These are phyloP conservation scores for Oncorhynchus tshawytscha DNA, from an alignment of 2,113 vertebrate species.

Conservation along the genomic window DNA sequence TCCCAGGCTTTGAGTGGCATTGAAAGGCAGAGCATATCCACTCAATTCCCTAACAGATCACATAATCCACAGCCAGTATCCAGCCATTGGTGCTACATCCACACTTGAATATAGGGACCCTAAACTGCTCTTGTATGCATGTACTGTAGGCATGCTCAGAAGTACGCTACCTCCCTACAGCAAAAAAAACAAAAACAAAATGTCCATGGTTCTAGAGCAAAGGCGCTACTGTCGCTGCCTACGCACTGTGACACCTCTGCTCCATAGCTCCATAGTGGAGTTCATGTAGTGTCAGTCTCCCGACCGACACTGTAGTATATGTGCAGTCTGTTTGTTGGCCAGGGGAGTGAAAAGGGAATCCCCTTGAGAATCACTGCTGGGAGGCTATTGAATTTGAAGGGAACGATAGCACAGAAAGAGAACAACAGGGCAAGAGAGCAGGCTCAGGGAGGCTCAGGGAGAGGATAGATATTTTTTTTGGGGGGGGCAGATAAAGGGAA, in stretches of 20 bases:
- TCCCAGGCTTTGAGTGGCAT: no score
- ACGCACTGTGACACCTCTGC: conserved; percentile 58
- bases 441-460: conserved; percentile 15
- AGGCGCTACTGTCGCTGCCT: conserved; percentile 31
- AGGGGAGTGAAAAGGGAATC: conserved; percentile 54
- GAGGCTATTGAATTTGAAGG: conserved; percentile 68
- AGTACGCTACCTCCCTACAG: background rate
- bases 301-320: conserved; percentile 51
- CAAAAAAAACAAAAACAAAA: background rate
- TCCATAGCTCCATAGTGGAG: conserved; percentile 54
- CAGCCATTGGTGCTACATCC: no score
- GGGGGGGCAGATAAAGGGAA: background rate
- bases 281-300: conserved; percentile 67
- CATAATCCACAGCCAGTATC: no score
- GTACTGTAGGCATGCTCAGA: no score
- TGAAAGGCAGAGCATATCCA: no score
- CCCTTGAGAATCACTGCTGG: conserved; percentile 68
- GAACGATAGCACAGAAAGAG: conserved; percentile 30
- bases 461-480: background rate
- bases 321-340: conserved; percentile 60
- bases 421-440: conserved; percentile 21
- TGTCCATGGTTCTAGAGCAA: conserved; percentile 42
- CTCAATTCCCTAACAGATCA: no score
- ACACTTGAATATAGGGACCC: no score
- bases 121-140: no score